Evolutionary conservation across 2,888 invertebrate species (phyloP).

Genomic region (Halictus ligatus): DNA sequence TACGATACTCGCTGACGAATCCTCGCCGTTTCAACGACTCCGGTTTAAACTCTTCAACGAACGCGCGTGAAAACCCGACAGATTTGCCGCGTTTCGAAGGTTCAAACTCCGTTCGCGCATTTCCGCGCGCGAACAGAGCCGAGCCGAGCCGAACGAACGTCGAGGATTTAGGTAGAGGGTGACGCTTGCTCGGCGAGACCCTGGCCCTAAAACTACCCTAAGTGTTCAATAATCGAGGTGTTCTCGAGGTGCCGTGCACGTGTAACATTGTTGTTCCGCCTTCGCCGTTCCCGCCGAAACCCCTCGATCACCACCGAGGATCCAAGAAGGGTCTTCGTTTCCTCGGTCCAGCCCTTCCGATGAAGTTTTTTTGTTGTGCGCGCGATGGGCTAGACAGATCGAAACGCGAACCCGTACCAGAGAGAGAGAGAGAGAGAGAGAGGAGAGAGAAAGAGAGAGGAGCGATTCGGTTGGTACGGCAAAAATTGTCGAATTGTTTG

Average conservation of each 20-base stretch:
- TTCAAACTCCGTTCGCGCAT: background rate
- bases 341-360: constrained; percentile 65
- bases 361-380: constrained; percentile 63
- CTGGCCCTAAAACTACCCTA: constrained; percentile 81
- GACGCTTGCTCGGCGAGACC: constrained; percentile 71
- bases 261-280: constrained; percentile 73
- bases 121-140: background rate
- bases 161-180: constrained; percentile 38
- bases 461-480: constrained; percentile 33
- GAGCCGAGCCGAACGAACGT: constrained; percentile 24
- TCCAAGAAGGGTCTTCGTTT: constrained; percentile 44
- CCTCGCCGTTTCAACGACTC: constrained; percentile 19
- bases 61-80: background rate
- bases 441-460: background rate
- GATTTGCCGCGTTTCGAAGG: background rate
- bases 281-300: constrained; percentile 54
- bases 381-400: constrained; percentile 54
- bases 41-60: background rate
- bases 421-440: background rate
- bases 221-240: constrained; percentile 82
- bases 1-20: constrained; percentile 13
- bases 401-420: background rate
- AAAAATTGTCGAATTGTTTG: constrained; percentile 32
- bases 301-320: constrained; percentile 5
- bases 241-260: constrained; percentile 77